Evolutionary conservation across 2,888 invertebrate species (phyloP).

Genomic region (Notodonta dromedarius): DNA sequence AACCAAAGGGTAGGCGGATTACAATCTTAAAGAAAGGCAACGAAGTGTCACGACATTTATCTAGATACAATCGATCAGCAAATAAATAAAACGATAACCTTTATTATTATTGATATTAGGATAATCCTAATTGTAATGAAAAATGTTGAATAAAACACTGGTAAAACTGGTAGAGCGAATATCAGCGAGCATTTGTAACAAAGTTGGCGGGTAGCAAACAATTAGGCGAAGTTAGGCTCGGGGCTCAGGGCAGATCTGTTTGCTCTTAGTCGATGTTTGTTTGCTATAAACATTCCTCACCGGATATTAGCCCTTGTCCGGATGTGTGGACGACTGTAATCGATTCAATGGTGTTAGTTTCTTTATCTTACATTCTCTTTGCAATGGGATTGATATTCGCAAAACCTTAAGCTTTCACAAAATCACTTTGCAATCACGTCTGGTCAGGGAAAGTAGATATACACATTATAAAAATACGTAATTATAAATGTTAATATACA

Average conservation of each 20-base stretch:
- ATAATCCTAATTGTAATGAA: neutral
- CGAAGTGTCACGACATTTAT: no score
- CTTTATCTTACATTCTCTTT: no score
- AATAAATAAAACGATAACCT: no score
- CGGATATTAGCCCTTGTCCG: conserved; percentile 78
- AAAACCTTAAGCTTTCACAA: no score
- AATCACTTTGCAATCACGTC: no score
- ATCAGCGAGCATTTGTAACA: conserved; percentile 57
- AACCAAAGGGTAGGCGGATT: no score
- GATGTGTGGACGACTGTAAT: conserved; percentile 65
- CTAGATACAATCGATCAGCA: no score
- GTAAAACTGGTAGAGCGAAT: conserved; percentile 45
- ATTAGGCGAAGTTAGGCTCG: conserved; percentile 66
- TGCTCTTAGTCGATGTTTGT: conserved; percentile 69
- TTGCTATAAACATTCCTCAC: conserved; percentile 67
- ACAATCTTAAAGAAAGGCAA: no score
- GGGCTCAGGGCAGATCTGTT: conserved; percentile 61
- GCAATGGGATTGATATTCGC: no score
- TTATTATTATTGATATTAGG: neutral
- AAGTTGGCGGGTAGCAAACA: conserved; percentile 63
- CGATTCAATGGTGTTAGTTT: conserved; percentile 19
- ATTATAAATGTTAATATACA: no score
- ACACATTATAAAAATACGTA: no score
- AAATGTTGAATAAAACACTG: neutral
- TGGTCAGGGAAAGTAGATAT: no score